Evolutionary conservation across 2,113 vertebrate species (phyloP), one percentile per base, ranked within the genome.

Genomic region (Pelodiscus sinensis): DNA sequence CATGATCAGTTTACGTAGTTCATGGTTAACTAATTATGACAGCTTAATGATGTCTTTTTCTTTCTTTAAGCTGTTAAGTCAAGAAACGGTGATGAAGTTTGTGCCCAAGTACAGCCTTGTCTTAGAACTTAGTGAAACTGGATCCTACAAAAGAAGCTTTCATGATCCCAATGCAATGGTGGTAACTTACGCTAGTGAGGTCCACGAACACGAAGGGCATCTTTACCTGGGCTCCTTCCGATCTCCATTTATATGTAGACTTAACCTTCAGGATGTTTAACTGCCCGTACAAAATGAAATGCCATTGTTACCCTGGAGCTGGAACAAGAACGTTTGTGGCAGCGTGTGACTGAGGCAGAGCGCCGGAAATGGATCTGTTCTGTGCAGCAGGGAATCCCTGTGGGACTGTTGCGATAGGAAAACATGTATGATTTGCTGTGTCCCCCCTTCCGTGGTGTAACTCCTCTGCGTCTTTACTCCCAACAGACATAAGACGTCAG

Each of bases 211-310:
- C 2, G 90, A 98, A 0, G 99, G 99, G 19, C 96, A 98, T 50
- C 98, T 99, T 27, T 99, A 99, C 96, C 84, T 99, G 94, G 99
- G 99, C n/a, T 99, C 99, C 85, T 99, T 99, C 97, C 95, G 96
- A 3, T 98, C 99, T 12, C 99, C 99, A 0, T 99, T 98, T 94
- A 88, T 99, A 87, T 98, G 98, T 97, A 98, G 97, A 79, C 98
- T 99, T 15, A 97, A 98, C 91, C 98, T 99, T 81, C 93, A 97
- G 88, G 92, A 97, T 21, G 96, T 98, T 50, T 99, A 98, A 91
- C 79, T 86, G 22, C 54, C 85, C 31, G 2, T 71, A 62, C 7
- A 4, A 3, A 19, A 62, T 60, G 13, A 92, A 94, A 57, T 92
- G 56, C 79, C 51, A 6, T 73, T 87, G 58, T 79, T 82, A 31